Evolutionary conservation across 1,140 invertebrate species (phyloP).

Genomic region (Scaptomyza pallida): DNA sequence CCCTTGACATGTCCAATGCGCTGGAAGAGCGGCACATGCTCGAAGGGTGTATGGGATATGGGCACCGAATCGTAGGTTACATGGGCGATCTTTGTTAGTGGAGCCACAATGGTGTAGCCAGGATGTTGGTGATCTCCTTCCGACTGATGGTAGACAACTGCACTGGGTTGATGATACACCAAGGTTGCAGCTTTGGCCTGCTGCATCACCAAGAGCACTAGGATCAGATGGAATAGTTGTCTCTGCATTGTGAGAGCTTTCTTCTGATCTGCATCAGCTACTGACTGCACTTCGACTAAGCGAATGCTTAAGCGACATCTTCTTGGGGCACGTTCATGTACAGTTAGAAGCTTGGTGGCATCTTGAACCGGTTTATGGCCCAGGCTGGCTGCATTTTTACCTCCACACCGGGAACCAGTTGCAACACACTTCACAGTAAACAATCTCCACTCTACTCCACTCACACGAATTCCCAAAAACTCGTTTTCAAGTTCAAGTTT

Average conservation of each 20-base stretch:
- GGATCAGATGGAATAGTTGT: not conserved
- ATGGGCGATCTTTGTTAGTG: constrained; percentile 72
- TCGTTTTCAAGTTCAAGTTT: constrained; percentile 83
- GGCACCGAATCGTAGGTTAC: constrained; percentile 78
- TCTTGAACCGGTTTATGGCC: constrained; percentile 45
- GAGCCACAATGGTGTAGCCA: constrained; percentile 71
- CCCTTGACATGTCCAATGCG: constrained; percentile 68
- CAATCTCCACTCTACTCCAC: constrained; percentile 31
- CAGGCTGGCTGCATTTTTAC: constrained; percentile 39
- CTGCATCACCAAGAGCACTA: constrained; percentile 16
- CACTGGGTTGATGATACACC: constrained; percentile 58
- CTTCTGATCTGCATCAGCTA: constrained; percentile 19
- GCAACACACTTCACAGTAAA: constrained; percentile 41
- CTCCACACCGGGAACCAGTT: constrained; percentile 52
- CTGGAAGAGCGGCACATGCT: constrained; percentile 77
- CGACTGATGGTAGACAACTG: constrained; percentile 50
- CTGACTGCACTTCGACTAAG: constrained; percentile 54
- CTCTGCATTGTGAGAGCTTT: constrained; percentile 16
- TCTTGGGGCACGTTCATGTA: constrained; percentile 17
- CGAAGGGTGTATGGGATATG: constrained; percentile 66
- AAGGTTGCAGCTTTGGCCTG: constrained; percentile 45
- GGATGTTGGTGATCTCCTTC: constrained; percentile 51
- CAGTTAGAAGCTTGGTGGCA: constrained; percentile 38
- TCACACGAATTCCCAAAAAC: constrained; percentile 49
- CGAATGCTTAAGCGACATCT: constrained; percentile 27